Base-by-base conservation (phyloP, 2,888 invertebrate species). In the Myopa tessellatipennis region DNA sequence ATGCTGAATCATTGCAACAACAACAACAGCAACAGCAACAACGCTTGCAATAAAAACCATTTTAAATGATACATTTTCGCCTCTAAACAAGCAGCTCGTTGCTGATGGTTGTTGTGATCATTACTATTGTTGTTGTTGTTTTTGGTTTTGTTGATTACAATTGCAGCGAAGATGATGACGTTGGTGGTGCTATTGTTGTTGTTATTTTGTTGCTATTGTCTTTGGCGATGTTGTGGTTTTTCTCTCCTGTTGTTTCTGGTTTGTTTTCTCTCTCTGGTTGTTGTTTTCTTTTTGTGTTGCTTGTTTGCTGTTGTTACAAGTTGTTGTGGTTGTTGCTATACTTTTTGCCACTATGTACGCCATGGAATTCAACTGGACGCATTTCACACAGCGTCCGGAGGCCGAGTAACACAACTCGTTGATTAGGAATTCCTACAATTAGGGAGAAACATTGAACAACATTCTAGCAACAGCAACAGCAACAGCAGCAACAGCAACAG, bases 391-490 rank as follows among this genome's bases (percentile, higher is more conserved):
- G 8, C 70, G 14, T 1, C 55, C 12, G 16, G 4, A 60, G 73
- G 69, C 10, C 40, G 50, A 69, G 40, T 12, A 12, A n/a, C 18
- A 38, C 16, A 65, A 50, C 58, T 74, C 65, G 65, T 52, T 60
- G 63, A 63, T 84, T 85, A 84, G 84, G 83, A 84, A 85, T 85
- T 85, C 85, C 86, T 83, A 85, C 85, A 85, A 85, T 85, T 85
- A 85, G 86, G 85, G 82, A 85, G 85, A 86, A 65, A 86, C 85
- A 86, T 86, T 83, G 82, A 83, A 85, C 85, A 83, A 84, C 84
- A 84, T 85, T 85, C 86, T 14, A 50, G 8, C 63, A 73, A 73
- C 50, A 50, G 40, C 55, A 61, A 14, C 34, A 63, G 10, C 55
- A 71, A 71, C 71, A 71, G 4, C 72, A 71, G 58, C 16, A 52